phyloP scores from a whole-genome alignment of 1,140 invertebrate genomes.

The Halesus radiatus region DNA sequence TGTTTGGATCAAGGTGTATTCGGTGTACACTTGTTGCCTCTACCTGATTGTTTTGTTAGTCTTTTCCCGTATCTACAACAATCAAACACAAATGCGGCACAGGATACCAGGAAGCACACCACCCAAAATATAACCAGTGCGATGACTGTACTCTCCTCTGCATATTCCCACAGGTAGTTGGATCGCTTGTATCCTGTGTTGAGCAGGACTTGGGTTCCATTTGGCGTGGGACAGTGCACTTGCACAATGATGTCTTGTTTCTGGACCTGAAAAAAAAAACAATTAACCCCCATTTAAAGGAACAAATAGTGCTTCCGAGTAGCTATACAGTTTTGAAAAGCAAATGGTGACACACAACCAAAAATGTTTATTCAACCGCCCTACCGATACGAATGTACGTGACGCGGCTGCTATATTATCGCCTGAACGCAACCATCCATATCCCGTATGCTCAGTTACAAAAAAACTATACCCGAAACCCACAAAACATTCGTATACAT shows the following conservation, averaged over 20 bases:
- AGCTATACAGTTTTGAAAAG: no score
- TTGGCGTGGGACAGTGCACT: constrained; percentile 80
- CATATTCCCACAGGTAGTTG: constrained; percentile 67
- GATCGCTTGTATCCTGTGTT: constrained; percentile 71
- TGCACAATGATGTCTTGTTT: constrained; percentile 87
- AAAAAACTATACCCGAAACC: no score
- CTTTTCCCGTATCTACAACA: constrained; percentile 69
- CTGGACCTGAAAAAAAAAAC: constrained; percentile 74
- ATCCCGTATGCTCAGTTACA: no score
- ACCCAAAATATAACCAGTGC: constrained; percentile 73
- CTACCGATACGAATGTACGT: no score
- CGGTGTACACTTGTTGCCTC: constrained; percentile 66
- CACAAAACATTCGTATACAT: no score
- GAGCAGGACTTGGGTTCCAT: constrained; percentile 79
- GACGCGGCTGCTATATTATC: no score
- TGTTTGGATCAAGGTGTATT: constrained; percentile 63
- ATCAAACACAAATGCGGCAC: constrained; percentile 73
- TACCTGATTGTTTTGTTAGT: constrained; percentile 61
- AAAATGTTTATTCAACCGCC: no score
- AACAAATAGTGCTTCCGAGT: no score
- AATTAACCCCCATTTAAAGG: no score
- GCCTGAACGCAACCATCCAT: no score
- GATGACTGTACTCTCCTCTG: constrained; percentile 71
- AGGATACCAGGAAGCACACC: constrained; percentile 72
- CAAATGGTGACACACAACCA: no score